Evolutionary conservation across 1,140 invertebrate genomes (phyloP), one percentile per base, ranked within the genome.

Genomic region (Musca vetustissima): DNA sequence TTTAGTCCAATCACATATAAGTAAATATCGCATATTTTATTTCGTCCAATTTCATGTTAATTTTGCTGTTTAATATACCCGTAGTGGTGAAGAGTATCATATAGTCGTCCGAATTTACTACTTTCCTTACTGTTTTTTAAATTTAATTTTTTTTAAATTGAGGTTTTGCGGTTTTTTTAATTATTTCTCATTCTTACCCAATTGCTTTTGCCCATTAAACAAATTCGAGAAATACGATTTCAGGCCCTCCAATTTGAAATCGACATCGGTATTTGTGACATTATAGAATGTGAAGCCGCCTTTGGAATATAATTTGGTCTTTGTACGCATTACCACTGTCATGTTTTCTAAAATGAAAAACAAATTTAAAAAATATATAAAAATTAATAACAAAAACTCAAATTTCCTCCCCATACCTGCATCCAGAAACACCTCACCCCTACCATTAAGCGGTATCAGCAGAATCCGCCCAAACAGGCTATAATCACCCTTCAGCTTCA

Each of bases 401-500:
- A 67, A 68, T 57, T 53, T 59, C 64, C 25, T 4, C 4, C 55
- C 11, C 69, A 64, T 36, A 88, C 88, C 86, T 68, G 88, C 87
- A 76, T 90, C 88, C 72, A 91, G 86, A 84, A 88, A 90, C 67
- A 89, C 89, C 59, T 85, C 82, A 4, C 90, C 90, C 66, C 85
- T 84, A 1, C 90, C 90, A 69, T 89, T 86, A 25, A 91, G 79
- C 1, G 90, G 90, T 69, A 91, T 88, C 1, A 91, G 81, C 47
- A 91, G 80, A 74, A 91, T 90, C 74, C 89, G 87, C 9, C 90
- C 90, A 71, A 87, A 86, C 14, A 91, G 80, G 73, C 89, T 86
- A 73, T 91, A 91, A 43, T 88, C 87, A 2, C 89, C 88, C 74
- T 90, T 89, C 25, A 91, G 87, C 75, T 88, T 85, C 76, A 90